These are phyloP conservation scores for Thunnus maccoyii DNA, from an alignment of 2,113 vertebrate genomes.

Conservation along the genomic window DNA sequence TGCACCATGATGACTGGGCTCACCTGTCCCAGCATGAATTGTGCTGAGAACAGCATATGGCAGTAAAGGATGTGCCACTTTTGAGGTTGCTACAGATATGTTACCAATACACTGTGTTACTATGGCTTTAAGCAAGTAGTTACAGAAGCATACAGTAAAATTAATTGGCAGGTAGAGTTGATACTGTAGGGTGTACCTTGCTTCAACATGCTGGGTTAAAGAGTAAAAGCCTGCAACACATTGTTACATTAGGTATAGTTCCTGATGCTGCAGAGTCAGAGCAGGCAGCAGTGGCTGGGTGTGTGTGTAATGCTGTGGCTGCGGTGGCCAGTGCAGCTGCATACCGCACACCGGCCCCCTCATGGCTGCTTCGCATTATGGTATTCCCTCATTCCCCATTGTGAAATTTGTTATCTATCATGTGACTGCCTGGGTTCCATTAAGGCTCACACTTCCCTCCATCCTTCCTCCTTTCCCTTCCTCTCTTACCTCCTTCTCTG, in stretches of 20 bases:
- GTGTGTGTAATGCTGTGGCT: slow-evolving; percentile 17
- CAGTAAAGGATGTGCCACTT: slow-evolving; percentile 15
- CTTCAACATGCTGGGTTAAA: slow-evolving; percentile 42
- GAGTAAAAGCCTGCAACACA: slow-evolving; percentile 10
- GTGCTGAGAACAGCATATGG: slow-evolving; percentile 14
- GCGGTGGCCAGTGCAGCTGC: slow-evolving; percentile 66
- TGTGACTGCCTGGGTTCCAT: slow-evolving; percentile 68
- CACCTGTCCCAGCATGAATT: slow-evolving; percentile 63
- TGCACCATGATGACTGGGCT: slow-evolving; percentile 22
- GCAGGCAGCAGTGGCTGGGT: slow-evolving; percentile 19
- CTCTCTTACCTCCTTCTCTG: slow-evolving; percentile 19
- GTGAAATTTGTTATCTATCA: slow-evolving; percentile 78
- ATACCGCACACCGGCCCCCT: slow-evolving; percentile 9
- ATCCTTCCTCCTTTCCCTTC: slow-evolving; percentile 29
- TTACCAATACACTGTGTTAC: slow-evolving; percentile 62
- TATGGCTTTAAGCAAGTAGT: slow-evolving; percentile 43
- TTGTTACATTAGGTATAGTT: slow-evolving; percentile 20
- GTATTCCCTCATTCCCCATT: slow-evolving; percentile 71
- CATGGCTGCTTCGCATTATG: slow-evolving; percentile 74
- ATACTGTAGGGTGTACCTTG: slow-evolving; percentile 31
- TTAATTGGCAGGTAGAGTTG: slow-evolving; percentile 45
- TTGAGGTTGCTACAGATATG: slow-evolving; percentile 62
- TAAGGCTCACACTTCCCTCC: slow-evolving; percentile 55
- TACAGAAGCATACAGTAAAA: slow-evolving; percentile 48
- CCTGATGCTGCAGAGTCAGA: slow-evolving; percentile 33